Percentiles rank a stretch among this genome's conserved stretches.
phyloP scores from a whole-genome alignment of 2,113 vertebrate species.

The Gadus chalcogrammus region DNA sequence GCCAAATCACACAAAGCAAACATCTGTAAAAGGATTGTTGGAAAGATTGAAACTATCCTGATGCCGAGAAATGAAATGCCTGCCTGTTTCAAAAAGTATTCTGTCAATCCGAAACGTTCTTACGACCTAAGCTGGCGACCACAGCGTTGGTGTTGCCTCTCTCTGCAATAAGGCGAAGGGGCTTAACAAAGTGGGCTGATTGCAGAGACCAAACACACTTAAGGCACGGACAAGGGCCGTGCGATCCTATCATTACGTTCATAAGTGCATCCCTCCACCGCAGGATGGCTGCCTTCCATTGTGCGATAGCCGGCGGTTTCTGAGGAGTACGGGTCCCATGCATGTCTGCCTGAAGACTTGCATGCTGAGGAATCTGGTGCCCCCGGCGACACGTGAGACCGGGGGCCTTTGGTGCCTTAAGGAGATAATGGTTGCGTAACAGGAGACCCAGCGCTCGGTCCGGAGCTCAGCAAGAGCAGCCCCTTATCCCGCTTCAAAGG shows the following conservation, averaged over 20 bases:
- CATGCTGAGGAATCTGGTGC: conserved; percentile 15
- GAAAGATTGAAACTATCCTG: neutral
- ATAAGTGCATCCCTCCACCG: neutral
- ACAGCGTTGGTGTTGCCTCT: too few species aligned
- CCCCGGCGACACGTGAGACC: conserved; percentile 1
- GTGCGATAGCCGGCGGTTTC: conserved; percentile 5
- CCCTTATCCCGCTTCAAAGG: conserved; percentile 1
- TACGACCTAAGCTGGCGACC: too few species aligned
- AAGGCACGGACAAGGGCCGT: neutral
- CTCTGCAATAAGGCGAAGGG: too few species aligned
- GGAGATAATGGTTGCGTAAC: conserved; percentile 32
- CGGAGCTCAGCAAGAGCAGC: neutral
- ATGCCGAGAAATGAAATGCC: neutral
- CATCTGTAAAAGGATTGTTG: conserved; percentile 1
- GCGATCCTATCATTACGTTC: conserved; percentile 2
- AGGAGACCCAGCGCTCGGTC: conserved; percentile 19
- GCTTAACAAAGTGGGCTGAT: conserved; percentile 20
- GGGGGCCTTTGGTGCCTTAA: conserved; percentile 15
- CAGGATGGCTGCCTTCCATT: neutral
- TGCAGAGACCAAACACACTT: conserved; percentile 18
- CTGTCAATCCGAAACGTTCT: neutral
- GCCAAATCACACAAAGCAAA: conserved; percentile 1
- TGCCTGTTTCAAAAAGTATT: neutral
- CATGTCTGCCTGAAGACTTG: conserved; percentile 12
- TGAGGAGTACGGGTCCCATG: neutral